phyloP scores from a whole-genome alignment of 2,113 vertebrate species.

The Clupea harengus region DNA sequence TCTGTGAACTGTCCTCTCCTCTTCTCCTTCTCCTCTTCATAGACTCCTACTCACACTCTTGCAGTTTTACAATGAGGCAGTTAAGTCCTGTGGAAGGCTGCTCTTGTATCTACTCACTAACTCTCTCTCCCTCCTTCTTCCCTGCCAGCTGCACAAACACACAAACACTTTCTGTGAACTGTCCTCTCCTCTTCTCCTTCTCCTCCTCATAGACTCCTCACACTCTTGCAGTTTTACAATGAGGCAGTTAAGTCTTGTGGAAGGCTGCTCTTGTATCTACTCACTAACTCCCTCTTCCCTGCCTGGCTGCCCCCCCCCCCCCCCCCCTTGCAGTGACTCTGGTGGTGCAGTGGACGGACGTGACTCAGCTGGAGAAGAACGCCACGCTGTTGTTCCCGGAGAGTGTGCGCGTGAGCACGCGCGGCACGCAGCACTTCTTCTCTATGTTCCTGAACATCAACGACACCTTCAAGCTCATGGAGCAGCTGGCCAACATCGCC shows the following conservation, averaged over 20 bases:
- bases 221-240: too few relatives aligned
- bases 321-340: conserved; percentile 78
- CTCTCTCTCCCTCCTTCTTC: background rate
- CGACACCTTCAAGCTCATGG: conserved; percentile 97
- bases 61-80: too few relatives aligned
- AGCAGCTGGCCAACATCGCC: conserved; percentile 93
- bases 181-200: too few relatives aligned
- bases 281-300: background rate
- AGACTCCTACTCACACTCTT: too few relatives aligned
- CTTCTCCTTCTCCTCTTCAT: too few relatives aligned
- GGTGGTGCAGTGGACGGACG: conserved; percentile 92
- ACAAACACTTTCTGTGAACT: too few relatives aligned
- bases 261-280: too few relatives aligned
- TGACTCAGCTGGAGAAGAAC: conserved; percentile 92
- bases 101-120: background rate
- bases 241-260: too few relatives aligned
- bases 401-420: conserved; percentile 88
- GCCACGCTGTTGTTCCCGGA: conserved; percentile 92
- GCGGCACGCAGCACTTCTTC: conserved; percentile 87
- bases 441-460: conserved; percentile 97
- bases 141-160: background rate
- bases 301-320: background rate
- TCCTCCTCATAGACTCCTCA: too few relatives aligned
- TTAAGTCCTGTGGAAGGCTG: too few relatives aligned
- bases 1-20: too few relatives aligned